Evolutionary conservation across 2,113 vertebrate genomes (phyloP).

Genomic region (Agelaius phoeniceus): DNA sequence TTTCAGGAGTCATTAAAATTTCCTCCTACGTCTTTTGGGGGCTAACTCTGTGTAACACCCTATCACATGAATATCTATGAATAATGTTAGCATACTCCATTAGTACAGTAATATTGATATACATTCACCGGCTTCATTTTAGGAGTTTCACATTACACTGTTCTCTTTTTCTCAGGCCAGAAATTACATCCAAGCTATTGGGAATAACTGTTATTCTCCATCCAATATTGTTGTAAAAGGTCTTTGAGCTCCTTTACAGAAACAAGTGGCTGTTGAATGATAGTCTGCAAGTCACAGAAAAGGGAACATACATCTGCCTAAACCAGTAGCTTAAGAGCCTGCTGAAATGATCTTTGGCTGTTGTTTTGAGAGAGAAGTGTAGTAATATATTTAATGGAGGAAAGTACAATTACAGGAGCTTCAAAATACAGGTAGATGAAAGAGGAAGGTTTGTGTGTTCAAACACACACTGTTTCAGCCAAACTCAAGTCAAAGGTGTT

Average conservation of each 20-base stretch:
- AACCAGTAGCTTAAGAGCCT: not conserved
- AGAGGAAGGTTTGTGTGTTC: not conserved
- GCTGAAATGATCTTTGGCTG: not conserved
- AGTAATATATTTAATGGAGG: not conserved
- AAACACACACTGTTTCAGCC: not conserved
- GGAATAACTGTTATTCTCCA: not conserved
- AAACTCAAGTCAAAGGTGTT: not conserved
- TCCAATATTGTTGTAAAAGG: not conserved
- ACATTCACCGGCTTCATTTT: not conserved
- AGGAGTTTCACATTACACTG: not conserved
- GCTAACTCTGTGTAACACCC: not conserved
- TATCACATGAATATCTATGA: not conserved
- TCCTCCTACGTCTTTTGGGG: not conserved
- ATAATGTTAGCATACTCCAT: not conserved
- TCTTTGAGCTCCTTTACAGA: not conserved
- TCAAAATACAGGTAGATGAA: not conserved
- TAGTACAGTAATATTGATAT: not conserved
- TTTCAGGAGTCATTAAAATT: slow-evolving; percentile 9
- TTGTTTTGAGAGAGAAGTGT: not conserved
- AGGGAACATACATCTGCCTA: not conserved
- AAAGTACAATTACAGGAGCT: not conserved
- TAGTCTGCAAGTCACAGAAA: not conserved
- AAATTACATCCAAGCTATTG: not conserved
- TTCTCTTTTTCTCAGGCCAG: not conserved
- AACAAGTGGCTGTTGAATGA: not conserved